These are phyloP conservation scores for Octomys mimax DNA, from an alignment of 2,797 vertebrate species.

Conservation along the genomic window DNA sequence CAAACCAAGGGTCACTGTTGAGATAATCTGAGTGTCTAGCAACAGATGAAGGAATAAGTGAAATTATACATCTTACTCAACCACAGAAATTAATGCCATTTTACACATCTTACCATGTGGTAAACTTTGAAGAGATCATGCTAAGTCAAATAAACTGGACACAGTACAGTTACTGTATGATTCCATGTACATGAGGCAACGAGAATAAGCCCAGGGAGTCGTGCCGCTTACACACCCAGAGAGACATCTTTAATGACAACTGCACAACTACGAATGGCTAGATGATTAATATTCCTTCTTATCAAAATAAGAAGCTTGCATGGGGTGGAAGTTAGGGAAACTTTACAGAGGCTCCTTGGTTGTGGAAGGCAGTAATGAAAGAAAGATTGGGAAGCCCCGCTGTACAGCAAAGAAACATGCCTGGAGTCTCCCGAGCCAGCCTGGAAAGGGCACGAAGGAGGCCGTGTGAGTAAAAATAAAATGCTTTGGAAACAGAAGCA, in stretches of 20 bases:
- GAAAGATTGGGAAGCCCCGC: background rate
- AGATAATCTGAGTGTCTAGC: background rate
- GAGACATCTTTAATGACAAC: background rate
- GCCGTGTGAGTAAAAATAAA: background rate
- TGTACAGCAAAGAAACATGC: background rate
- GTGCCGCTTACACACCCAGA: background rate
- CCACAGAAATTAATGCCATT: background rate
- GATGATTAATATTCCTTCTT: conserved; percentile 40
- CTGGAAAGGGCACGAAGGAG: background rate
- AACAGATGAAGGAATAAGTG: background rate
- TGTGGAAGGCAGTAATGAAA: background rate
- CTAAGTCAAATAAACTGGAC: background rate
- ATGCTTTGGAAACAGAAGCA: background rate
- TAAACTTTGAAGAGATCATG: conserved; percentile 8
- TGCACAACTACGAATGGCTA: background rate
- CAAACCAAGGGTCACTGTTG: background rate
- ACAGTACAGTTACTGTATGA: background rate
- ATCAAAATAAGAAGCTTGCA: background rate
- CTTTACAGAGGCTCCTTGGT: background rate
- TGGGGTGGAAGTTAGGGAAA: background rate
- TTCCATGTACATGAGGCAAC: background rate
- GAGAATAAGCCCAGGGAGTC: background rate
- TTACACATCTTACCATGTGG: background rate
- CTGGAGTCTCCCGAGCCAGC: background rate
- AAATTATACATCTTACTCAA: background rate